A percentile compares a stretch with the other conserved stretches of the same genome.
These are phyloP conservation scores for Tyrophagus putrescentiae DNA, from an alignment of 1,140 invertebrate species.

Conservation along the genomic window DNA sequence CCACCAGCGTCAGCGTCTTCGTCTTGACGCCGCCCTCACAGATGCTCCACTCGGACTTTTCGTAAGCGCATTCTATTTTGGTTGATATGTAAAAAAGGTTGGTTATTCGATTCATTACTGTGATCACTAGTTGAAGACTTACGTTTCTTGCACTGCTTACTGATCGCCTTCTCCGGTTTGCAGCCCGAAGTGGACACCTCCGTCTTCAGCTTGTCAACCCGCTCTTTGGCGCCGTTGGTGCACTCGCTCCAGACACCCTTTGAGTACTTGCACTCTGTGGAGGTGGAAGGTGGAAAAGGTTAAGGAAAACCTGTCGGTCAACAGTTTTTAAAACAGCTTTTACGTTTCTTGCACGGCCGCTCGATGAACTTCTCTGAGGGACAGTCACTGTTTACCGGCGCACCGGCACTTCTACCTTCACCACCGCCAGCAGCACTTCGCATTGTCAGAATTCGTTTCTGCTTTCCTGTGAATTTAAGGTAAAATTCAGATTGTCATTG, in stretches of 20 bases:
- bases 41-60: conserved; percentile 13
- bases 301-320: background rate
- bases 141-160: conserved; percentile 17
- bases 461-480: background rate
- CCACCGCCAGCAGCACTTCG: background rate
- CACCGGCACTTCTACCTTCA: no score
- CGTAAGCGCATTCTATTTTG: conserved; percentile 12
- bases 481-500: conserved; percentile 1
- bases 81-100: background rate
- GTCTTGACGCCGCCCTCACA: conserved; percentile 17
- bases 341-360: conserved; percentile 19
- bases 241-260: conserved; percentile 21
- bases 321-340: background rate
- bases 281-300: background rate
- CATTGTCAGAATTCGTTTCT: conserved; percentile 10
- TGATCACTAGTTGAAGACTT: background rate
- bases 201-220: background rate
- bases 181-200: background rate
- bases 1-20: conserved; percentile 18
- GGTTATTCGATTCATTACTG: background rate
- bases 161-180: background rate
- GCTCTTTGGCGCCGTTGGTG: background rate
- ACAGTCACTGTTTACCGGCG: no score
- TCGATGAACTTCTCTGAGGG: conserved; percentile 11
- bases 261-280: conserved; percentile 15